Base-by-base conservation (phyloP, 1,140 invertebrate species). In the Drosophila pectinifera region DNA sequence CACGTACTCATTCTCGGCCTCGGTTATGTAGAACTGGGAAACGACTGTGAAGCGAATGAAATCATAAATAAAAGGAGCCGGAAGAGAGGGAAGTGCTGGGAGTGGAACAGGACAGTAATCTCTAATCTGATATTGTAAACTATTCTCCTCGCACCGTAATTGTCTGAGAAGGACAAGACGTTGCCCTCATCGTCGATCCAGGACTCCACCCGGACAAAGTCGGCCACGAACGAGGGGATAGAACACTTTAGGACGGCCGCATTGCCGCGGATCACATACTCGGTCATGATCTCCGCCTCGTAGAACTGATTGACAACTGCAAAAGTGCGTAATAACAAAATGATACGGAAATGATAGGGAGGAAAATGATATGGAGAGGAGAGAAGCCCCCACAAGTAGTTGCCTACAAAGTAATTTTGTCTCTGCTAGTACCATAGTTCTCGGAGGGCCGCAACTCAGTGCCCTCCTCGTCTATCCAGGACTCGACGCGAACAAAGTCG, bases 1-100 rank as follows among this genome's bases (percentile, higher is more conserved):
- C 53, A 98, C 97, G 93, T 98, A 98, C 86, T 98, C 97, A 93
- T 98, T 98, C 93, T 97, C 97, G 73, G 97, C 96, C 93, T 97
- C 96, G 74, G 97, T 97, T 92, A 97, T 95, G 94, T 97, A 98
- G 93, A 95, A 95, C 94, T 97, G 96, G 80, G 96, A 95, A 81
- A 97, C 96, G 93, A 97, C 96, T 97, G 59, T 31, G 41, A 74
- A 90, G 61, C 28, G 54, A 82, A 85, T 20, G 28, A 64, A 70
- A 75, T 48, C 34, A 67, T 46, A 67, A 75, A 41, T 48, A 20
- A 28, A 45, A 6, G 18, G 31, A n/a, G 10, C 34, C 24, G 28
- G 48, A 38, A 45, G 46, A 5, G 4, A 5, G 18, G 39, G 51
- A 24, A 18, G 2, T 24, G 18, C 14, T 58, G 26, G 57, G 56